phyloP scores from a whole-genome alignment of 2,797 vertebrate genomes.

The Sebastes paucispinis region DNA sequence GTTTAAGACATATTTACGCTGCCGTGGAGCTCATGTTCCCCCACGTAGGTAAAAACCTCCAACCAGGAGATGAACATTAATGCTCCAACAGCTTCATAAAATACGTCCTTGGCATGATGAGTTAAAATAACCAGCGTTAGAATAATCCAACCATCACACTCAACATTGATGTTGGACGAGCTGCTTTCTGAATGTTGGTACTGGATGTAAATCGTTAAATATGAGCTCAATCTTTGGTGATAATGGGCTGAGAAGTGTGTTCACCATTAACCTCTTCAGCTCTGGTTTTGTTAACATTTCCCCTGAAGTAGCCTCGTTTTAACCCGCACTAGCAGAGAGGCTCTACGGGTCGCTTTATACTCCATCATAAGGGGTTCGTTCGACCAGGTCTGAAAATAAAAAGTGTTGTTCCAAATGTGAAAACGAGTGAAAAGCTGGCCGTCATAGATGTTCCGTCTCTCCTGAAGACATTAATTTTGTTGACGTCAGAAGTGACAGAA shows the following conservation, averaged over 20 bases:
- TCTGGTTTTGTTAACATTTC: too few species aligned
- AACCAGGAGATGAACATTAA: neutral
- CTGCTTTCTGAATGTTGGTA: neutral
- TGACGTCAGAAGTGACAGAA: neutral
- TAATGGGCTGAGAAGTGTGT: neutral
- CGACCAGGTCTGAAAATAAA: too few species aligned
- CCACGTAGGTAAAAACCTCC: conserved; percentile 20
- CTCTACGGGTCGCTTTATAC: neutral
- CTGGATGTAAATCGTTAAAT: neutral
- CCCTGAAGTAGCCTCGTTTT: neutral
- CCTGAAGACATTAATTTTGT: neutral
- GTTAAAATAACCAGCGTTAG: neutral
- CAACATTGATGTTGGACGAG: neutral
- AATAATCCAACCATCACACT: neutral
- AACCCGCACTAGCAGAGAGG: neutral
- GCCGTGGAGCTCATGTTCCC: conserved; percentile 2
- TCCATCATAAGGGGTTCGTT: neutral
- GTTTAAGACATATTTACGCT: conserved; percentile 38
- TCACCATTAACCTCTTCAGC: neutral
- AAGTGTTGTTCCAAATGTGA: too few species aligned
- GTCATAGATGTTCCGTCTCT: neutral
- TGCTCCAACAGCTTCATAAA: neutral
- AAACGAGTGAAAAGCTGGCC: too few species aligned
- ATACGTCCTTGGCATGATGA: neutral
- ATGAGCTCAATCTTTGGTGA: neutral